These are phyloP conservation scores for Crocallis elinguaria DNA, from an alignment of 2,888 invertebrate genomes.

Conservation along the genomic window DNA sequence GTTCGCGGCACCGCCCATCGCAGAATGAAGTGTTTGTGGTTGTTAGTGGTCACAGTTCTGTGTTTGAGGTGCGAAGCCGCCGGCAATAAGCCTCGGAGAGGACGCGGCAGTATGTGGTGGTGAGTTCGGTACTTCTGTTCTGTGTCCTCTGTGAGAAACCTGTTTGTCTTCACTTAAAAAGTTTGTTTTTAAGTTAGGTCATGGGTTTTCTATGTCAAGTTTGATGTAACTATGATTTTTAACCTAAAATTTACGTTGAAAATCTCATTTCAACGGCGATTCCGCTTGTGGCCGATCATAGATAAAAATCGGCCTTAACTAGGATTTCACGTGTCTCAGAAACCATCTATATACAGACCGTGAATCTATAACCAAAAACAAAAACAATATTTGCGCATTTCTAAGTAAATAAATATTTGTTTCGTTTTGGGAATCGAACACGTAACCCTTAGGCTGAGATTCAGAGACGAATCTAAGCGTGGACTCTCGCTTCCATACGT, in stretches of 20 bases:
- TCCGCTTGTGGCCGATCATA: too few species aligned
- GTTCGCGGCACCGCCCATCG: constrained; percentile 63
- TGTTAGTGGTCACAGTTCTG: constrained; percentile 82
- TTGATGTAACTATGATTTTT: background rate
- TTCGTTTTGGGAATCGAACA: too few species aligned
- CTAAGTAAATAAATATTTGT: too few species aligned
- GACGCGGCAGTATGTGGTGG: constrained; percentile 97
- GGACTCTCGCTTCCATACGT: too few species aligned
- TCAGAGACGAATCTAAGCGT: too few species aligned
- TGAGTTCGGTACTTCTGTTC: constrained; percentile 77
- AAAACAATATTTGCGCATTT: too few species aligned
- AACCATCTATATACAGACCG: too few species aligned
- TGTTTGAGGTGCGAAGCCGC: constrained; percentile 71
- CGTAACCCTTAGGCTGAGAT: too few species aligned
- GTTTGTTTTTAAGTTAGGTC: constrained; percentile 2
- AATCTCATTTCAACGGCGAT: too few species aligned
- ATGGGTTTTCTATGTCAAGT: background rate
- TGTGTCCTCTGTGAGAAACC: constrained; percentile 20
- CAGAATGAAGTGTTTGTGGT: constrained; percentile 82
- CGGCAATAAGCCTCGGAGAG: constrained; percentile 88
- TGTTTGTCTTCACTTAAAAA: background rate
- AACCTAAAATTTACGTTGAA: background rate
- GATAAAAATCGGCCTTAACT: too few species aligned
- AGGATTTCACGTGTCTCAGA: too few species aligned
- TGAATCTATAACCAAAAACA: too few species aligned